A percentile compares a stretch with the other conserved stretches of the same genome.
Evolutionary conservation across 2,113 vertebrate species (phyloP).

Genomic region (Danio rerio): GRCz12tu NC_133196.1:39664501-39665000

Average conservation of each 20-base stretch:
- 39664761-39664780: conserved; percentile 42
- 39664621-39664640: conserved; percentile 34
- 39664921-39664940: too few relatives aligned
- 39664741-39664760: conserved; percentile 55
- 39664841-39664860: neutral
- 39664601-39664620: conserved; percentile 16
- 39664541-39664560: conserved; percentile 9
- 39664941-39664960: too few relatives aligned
- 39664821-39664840: neutral
- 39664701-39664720: conserved; percentile 50
- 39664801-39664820: neutral
- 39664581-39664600: conserved; percentile 22
- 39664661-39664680: conserved; percentile 48
- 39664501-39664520: neutral
- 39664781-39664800: conserved; percentile 52
- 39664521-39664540: neutral
- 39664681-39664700: conserved; percentile 36
- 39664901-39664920: too few relatives aligned
- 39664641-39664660: conserved; percentile 44
- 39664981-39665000: too few relatives aligned
- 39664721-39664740: conserved; percentile 54
- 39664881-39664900: neutral
- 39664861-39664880: neutral
- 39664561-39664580: conserved; percentile 32
- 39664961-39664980: too few relatives aligned